Conservation (phyloP, 1,140 invertebrate species). For the Asobara japonica region DNA sequence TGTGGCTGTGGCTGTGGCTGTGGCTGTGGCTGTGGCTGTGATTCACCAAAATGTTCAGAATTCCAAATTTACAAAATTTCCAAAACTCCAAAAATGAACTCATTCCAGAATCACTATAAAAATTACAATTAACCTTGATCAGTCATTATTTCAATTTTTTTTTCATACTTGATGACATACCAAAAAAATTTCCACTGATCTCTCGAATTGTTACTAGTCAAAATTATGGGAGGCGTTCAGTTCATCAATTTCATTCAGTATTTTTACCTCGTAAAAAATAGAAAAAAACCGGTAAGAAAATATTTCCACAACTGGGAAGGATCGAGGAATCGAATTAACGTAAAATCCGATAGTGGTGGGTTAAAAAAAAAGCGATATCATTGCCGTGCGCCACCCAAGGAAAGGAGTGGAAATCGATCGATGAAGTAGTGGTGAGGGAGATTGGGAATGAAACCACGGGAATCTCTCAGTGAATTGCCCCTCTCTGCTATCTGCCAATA, state of each 20-base stretch:
- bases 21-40: too few relatives aligned
- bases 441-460: conserved; percentile 38
- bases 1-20: too few relatives aligned
- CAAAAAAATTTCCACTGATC: not conserved
- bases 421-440: conserved; percentile 25
- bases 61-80: too few relatives aligned
- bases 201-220: too few relatives aligned
- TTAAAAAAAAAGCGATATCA: conserved; percentile 8
- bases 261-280: conserved; percentile 25
- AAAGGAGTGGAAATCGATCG: conserved; percentile 16
- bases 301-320: not conserved
- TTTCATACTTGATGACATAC: too few relatives aligned
- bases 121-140: too few relatives aligned
- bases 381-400: not conserved
- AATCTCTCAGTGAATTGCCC: conserved; percentile 50
- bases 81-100: too few relatives aligned
- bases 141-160: too few relatives aligned
- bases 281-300: conserved; percentile 12
- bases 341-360: conserved; percentile 11
- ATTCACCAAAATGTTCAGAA: too few relatives aligned
- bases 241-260: too few relatives aligned
- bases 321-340: conserved; percentile 33
- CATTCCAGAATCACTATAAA: too few relatives aligned
- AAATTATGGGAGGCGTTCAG: too few relatives aligned
- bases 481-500: conserved; percentile 34